Evolutionary conservation across 2,888 invertebrate genomes (phyloP), one percentile per base, ranked within the genome.

Genomic region (Listrodromus nycthemerus): DNA sequence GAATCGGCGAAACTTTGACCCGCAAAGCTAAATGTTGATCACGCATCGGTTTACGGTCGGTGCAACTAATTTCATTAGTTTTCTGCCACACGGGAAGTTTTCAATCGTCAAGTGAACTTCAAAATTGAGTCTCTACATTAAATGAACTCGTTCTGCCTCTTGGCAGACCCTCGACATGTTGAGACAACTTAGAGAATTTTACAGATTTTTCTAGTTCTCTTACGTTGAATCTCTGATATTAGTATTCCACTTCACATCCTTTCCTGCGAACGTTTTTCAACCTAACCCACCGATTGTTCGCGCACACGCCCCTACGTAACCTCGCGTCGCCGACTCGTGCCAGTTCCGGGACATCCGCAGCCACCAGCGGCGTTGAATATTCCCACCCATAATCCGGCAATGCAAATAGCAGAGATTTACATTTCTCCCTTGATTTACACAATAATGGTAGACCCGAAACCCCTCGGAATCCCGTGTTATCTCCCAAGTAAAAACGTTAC

Each of bases 371-470:
- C 86, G 87, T 86, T 89, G 88, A 89, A 89, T 90, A 87, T 89
- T 88, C 86, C 52, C 50, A 55, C 75, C 70, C 48, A 77, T 88
- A 88, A 89, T 87, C 81, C 87, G n/a, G 77, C 81, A 77, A 90
- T 90, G 90, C 88, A 90, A 90, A 91, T 90, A 87, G 85, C 82
- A 83, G 86, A 85, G 84, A 91, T 90, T 90, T 88, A 83, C 89
- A 90, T 90, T 87, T 89, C 76, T 37, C 24, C 85, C 88, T 87
- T 89, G 87, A 88, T 90, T 90, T 89, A 80, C 89, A 88, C 89
- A 90, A 91, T 88, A 89, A 90, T 88, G 79, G 87, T 73, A 74
- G 58, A 75, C 58, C 48, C 33, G 77, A 79, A 75, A 79, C 80
- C 82, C 79, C 58, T 41, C 33, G 75, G 74, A 70, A 81, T 82